phyloP scores from a whole-genome alignment of 2,888 invertebrate genomes.

The Polyommatus iphigenia region DNA sequence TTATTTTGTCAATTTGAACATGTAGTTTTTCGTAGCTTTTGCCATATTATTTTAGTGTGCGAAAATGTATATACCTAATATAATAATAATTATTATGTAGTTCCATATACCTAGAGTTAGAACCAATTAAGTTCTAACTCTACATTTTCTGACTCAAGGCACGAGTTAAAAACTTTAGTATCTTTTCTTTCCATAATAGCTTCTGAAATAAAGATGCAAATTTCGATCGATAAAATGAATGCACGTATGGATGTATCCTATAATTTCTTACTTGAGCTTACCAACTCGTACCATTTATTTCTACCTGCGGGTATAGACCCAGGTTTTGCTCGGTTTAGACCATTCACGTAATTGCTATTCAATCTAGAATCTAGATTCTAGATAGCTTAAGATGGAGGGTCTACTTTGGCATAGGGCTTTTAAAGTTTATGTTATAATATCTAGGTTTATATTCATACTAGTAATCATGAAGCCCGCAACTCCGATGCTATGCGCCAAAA shows the following conservation, averaged over 20 bases:
- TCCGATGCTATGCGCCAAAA: too few species aligned
- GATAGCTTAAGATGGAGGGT: conserved; percentile 19
- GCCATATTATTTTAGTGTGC: too few species aligned
- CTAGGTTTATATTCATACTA: neutral
- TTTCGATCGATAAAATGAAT: neutral
- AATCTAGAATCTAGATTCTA: conserved; percentile 21
- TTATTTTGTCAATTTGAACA: too few species aligned
- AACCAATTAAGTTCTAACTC: too few species aligned
- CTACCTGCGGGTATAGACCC: conserved; percentile 6
- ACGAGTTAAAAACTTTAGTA: too few species aligned
- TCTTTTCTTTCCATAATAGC: neutral
- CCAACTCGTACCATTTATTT: neutral
- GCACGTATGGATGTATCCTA: neutral
- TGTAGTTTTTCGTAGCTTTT: too few species aligned
- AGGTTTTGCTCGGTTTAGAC: neutral
- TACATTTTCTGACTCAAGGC: too few species aligned
- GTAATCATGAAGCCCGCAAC: too few species aligned
- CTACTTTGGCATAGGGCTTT: neutral
- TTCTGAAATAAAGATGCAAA: conserved; percentile 1
- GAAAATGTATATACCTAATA: too few species aligned
- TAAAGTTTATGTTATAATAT: neutral
- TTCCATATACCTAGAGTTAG: too few species aligned
- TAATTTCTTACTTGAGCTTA: conserved; percentile 10
- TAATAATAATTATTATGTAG: too few species aligned
- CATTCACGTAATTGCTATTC: conserved; percentile 19